Conservation (phyloP, 2,113 vertebrate species). For the Fulmarus glacialis region DNA sequence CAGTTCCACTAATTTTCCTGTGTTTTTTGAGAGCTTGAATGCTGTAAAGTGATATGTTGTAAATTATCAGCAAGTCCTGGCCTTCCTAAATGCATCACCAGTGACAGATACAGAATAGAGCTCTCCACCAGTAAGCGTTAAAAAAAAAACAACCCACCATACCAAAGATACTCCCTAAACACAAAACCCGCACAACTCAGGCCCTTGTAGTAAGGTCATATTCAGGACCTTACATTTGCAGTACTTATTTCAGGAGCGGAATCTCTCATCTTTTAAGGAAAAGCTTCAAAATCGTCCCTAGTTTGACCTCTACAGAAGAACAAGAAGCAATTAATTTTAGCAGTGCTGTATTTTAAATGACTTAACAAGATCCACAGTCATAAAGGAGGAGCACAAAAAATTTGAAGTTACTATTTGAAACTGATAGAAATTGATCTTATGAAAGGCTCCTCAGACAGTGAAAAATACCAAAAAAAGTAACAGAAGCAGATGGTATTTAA, state of each 20-base stretch:
- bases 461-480: neutral
- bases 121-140: neutral
- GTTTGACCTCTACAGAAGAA: neutral
- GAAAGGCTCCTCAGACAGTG: neutral
- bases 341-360: neutral
- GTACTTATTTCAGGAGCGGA: neutral
- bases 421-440: neutral
- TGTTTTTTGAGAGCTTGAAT: neutral
- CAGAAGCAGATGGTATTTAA: neutral
- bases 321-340: neutral
- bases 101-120: neutral
- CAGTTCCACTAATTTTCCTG: neutral
- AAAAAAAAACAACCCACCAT: neutral
- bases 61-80: neutral
- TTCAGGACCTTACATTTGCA: neutral
- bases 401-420: neutral
- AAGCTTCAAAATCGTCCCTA: neutral
- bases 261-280: neutral
- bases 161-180: neutral
- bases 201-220: neutral
- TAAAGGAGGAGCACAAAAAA: neutral
- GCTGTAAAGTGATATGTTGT: neutral
- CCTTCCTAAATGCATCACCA: neutral
- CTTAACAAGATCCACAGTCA: neutral
- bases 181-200: neutral